Conservation (phyloP, 2,113 vertebrate species). For the Tachuris rubrigastra region DNA sequence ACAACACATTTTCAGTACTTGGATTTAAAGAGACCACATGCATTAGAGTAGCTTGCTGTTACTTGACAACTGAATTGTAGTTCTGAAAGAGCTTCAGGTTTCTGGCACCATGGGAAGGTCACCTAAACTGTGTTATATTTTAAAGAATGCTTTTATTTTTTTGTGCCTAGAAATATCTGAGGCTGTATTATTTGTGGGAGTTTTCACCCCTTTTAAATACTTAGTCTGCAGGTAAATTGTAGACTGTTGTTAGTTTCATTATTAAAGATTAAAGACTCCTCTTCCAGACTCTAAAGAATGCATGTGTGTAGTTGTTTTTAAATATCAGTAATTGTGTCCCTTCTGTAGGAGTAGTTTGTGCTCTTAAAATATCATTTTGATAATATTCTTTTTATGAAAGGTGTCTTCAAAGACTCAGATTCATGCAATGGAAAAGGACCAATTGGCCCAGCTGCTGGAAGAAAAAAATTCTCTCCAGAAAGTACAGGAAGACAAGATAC, state of each 20-base stretch:
- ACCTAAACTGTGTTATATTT: not conserved
- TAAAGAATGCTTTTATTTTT: not conserved
- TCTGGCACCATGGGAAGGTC: not conserved
- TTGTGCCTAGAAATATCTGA: not conserved
- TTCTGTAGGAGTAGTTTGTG: not conserved
- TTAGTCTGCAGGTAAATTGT: not conserved
- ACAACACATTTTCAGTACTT: not conserved
- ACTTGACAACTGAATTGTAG: not conserved
- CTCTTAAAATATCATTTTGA: not conserved
- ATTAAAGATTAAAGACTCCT: not conserved
- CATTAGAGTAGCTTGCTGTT: not conserved
- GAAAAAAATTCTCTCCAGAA: constrained; percentile 92
- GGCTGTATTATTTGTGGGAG: not conserved
- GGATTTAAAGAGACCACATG: not conserved
- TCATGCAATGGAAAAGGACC: constrained; percentile 87
- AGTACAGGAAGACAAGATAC: constrained; percentile 87
- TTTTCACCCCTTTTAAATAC: not conserved
- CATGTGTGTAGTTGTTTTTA: not conserved
- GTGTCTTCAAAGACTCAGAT: constrained; percentile 87
- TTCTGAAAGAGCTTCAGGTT: not conserved
- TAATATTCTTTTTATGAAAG: constrained; percentile 53
- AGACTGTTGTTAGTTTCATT: not conserved
- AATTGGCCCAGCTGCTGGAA: constrained; percentile 85
- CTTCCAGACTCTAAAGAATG: not conserved
- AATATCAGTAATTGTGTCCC: not conserved